These are phyloP conservation scores for Stomorhina lunata DNA, from an alignment of 2,888 invertebrate genomes.

Conservation along the genomic window DNA sequence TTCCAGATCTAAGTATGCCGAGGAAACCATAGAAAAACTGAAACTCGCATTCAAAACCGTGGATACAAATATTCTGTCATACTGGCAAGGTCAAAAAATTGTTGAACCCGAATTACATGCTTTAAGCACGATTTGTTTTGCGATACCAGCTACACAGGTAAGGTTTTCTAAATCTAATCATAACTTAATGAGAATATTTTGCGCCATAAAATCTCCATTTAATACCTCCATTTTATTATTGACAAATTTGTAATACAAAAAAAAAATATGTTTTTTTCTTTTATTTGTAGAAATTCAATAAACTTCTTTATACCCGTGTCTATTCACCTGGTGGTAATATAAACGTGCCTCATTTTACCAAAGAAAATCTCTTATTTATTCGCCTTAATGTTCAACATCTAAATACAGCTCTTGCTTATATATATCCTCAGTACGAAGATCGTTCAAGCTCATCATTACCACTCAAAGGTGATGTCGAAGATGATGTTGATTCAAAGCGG, in stretches of 20 bases:
- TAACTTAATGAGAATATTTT: too few relatives aligned
- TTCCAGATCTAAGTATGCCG: background rate
- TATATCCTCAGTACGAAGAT: too few relatives aligned
- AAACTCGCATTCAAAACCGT: constrained; percentile 36
- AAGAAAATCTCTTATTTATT: constrained; percentile 32
- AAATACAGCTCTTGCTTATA: constrained; percentile 14
- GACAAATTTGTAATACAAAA: too few relatives aligned
- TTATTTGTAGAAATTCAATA: constrained; percentile 39
- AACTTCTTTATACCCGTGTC: constrained; percentile 22
- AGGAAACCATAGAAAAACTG: constrained; percentile 6
- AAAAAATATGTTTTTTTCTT: too few relatives aligned
- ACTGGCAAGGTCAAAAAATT: constrained; percentile 16
- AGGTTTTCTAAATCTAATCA: background rate
- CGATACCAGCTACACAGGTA: constrained; percentile 51
- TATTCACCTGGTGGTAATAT: background rate
- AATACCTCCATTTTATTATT: background rate
- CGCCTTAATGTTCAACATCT: constrained; percentile 26
- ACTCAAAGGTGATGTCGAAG: too few relatives aligned
- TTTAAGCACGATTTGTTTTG: constrained; percentile 47
- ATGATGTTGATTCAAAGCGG: too few relatives aligned
- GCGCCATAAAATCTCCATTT: too few relatives aligned
- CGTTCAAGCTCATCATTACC: too few relatives aligned
- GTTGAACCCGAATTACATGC: constrained; percentile 33
- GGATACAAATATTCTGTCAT: constrained; percentile 43
- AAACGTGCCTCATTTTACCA: background rate